Evolutionary conservation across 1,140 invertebrate species (phyloP).

Genomic region (Drosophila chauvacae): DNA sequence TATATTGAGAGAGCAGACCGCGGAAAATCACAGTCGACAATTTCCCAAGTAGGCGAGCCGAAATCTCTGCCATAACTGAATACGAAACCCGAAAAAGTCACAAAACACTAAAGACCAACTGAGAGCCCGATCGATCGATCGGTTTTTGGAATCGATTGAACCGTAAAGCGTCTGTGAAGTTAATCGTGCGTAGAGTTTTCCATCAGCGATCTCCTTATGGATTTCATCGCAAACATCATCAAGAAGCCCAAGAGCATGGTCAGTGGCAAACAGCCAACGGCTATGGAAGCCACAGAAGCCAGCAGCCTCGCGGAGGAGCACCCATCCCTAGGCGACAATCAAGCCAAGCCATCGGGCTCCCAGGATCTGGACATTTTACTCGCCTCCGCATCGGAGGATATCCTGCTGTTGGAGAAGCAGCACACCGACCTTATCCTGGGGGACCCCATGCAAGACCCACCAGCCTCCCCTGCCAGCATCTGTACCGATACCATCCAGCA

Average conservation of each 20-base stretch:
- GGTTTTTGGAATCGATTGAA: conserved; percentile 47
- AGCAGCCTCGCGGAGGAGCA: neutral
- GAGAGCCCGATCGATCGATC: conserved; percentile 29
- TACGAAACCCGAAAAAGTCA: conserved; percentile 18
- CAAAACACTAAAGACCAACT: conserved; percentile 26
- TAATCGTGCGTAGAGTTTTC: conserved; percentile 61
- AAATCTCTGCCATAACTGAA: conserved; percentile 45
- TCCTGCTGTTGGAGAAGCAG: conserved; percentile 43
- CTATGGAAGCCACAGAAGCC: conserved; percentile 1
- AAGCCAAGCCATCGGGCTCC: neutral
- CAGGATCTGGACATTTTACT: conserved; percentile 43
- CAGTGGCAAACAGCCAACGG: neutral
- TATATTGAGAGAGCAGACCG: conserved; percentile 9
- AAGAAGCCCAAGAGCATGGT: conserved; percentile 68
- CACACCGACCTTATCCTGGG: conserved; percentile 36
- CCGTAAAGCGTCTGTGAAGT: conserved; percentile 35
- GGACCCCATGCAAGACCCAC: neutral
- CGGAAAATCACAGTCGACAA: conserved; percentile 44
- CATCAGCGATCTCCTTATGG: conserved; percentile 46
- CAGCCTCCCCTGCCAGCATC: neutral
- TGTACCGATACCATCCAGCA: conserved; percentile 48
- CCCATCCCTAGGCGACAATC: neutral
- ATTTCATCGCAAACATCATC: conserved; percentile 75
- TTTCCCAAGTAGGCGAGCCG: conserved; percentile 32
- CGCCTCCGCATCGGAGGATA: conserved; percentile 51